A percentile compares a stretch with the other conserved stretches of the same genome.
Conservation (phyloP, 2,113 vertebrate genomes). For the Corynorhinus townsendii region DNA sequence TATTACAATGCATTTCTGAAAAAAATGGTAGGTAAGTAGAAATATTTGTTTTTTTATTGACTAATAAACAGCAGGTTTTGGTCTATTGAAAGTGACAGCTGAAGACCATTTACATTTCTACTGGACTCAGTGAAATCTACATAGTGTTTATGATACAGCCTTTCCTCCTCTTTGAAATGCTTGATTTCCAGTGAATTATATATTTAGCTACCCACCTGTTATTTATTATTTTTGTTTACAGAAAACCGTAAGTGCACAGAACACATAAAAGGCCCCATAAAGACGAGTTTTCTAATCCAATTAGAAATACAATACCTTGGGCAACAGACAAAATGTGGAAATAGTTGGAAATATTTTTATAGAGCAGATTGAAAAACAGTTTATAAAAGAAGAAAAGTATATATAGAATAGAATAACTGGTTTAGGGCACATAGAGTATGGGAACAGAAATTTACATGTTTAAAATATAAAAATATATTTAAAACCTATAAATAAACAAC, state of each 20-base stretch:
- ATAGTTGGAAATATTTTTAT: conserved; percentile 51
- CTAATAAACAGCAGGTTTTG: conserved; percentile 29
- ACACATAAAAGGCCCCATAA: conserved; percentile 63
- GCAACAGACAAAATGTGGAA: conserved; percentile 34
- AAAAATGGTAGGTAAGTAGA: conserved; percentile 9
- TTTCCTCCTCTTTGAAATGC: conserved; percentile 73
- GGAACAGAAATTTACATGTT: background rate
- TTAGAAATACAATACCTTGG: conserved; percentile 60
- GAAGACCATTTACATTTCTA: conserved; percentile 67
- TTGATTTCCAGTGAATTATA: conserved; percentile 62
- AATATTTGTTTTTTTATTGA: conserved; percentile 11
- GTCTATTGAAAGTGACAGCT: conserved; percentile 46
- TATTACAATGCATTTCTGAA: background rate
- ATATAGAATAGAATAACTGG: background rate
- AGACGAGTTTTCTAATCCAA: conserved; percentile 52
- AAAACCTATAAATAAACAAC: background rate
- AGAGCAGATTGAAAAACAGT: conserved; percentile 1
- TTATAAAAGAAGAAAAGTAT: background rate
- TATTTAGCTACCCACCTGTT: conserved; percentile 72
- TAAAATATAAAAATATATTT: background rate
- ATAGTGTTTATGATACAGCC: conserved; percentile 73
- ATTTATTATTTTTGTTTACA: conserved; percentile 76
- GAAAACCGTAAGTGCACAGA: conserved; percentile 64
- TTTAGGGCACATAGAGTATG: background rate
- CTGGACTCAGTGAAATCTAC: conserved; percentile 27